These are phyloP conservation scores for Albula goreensis DNA, from an alignment of 2,113 vertebrate genomes.

Conservation along the genomic window DNA sequence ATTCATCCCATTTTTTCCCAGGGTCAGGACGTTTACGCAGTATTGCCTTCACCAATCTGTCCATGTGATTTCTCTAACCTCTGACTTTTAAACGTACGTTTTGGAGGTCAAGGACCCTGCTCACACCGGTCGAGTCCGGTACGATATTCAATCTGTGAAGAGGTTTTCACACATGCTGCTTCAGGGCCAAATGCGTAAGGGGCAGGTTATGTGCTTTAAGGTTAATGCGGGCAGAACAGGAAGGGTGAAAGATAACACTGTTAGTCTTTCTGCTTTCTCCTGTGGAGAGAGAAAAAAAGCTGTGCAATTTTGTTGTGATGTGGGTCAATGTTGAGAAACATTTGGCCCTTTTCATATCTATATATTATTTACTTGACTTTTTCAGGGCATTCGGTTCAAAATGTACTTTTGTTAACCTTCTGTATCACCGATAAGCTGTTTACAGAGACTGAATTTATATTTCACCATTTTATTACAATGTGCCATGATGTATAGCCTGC, in stretches of 20 bases:
- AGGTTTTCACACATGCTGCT: not conserved
- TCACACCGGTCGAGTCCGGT: not conserved
- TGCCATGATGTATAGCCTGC: not conserved
- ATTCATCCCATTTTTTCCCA: not conserved
- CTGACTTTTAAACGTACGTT: not conserved
- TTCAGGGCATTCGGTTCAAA: not conserved
- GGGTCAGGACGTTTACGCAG: not conserved
- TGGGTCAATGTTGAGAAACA: slow-evolving; percentile 8
- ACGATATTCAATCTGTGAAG: not conserved
- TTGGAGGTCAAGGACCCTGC: not conserved
- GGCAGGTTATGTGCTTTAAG: not conserved
- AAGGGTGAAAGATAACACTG: slow-evolving; percentile 5
- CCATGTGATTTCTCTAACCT: not conserved
- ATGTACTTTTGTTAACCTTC: not conserved
- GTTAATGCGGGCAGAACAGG: not conserved
- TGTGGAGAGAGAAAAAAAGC: not conserved
- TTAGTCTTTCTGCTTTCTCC: not conserved
- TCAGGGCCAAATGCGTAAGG: not conserved
- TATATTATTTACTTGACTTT: not conserved
- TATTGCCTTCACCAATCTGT: not conserved
- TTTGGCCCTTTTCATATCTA: not conserved
- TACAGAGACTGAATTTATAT: not conserved
- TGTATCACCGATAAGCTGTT: not conserved
- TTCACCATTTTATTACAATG: not conserved
- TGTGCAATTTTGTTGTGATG: not conserved